Evolutionary conservation across 2,888 invertebrate genomes (phyloP), one percentile per base, ranked within the genome.

Genomic region (Drosophila neonasuta): DNA sequence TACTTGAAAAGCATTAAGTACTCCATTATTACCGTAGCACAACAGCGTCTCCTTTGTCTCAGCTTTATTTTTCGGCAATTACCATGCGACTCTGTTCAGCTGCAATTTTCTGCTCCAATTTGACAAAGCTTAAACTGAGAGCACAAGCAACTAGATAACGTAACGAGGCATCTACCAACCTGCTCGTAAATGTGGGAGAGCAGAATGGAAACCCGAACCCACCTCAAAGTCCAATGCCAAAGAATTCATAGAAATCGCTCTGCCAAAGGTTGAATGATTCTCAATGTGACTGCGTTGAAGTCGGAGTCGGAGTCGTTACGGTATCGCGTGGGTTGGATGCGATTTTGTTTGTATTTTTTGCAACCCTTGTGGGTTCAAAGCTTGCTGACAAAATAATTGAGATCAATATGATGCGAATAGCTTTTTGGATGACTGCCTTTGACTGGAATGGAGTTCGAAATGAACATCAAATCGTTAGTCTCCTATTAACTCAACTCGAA

Each of bases 331-430:
- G 9, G 2, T n/a, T 3, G 11, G 42, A 30, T 56, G 1, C 13
- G 30, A 11, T 20, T 29, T 15, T 8, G 15, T 13, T 20, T 29
- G n/a, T 8, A 24, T 44, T 48, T 15, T 36, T 49, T n/a, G 17
- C 20, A 17, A 44, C 17, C 42, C 48, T 49, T 42, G 32, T 44
- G 42, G 44, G 15, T 42, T 48, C 44, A 80, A 76, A 71, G 57
- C 59, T 55, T 62, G 68, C 68, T 62, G 64, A 63, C 58, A 66
- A 81, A 84, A 74, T 81, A 84, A 80, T 80, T 79, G 79, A 84
- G 74, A 74, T 70, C 71, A 63, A 69, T 72, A 75, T 78, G 61
- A 67, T 79, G 68, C 61, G 48, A 24, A 46, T 34, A 51, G 50
- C 24, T 57, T 52, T 46, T 59, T 61, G 64, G 46, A 20, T 44